A percentile compares a stretch with the other conserved stretches of the same genome.
Evolutionary conservation across 1,140 invertebrate species (phyloP).

Genomic region (Drosophila bipectinata): DNA sequence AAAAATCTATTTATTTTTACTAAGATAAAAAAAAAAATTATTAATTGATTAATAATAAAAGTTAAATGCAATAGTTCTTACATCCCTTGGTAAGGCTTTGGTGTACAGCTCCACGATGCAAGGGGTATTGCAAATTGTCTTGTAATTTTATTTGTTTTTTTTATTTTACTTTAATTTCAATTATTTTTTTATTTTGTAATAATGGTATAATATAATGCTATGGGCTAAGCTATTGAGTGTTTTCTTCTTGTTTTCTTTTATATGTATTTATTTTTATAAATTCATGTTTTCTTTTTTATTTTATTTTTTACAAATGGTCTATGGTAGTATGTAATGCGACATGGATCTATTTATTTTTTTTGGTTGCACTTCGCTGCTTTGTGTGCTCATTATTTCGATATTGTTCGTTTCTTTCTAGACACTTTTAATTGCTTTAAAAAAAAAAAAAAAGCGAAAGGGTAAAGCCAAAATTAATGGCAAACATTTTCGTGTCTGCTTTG

Average conservation of each 20-base stretch:
- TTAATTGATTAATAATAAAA: too few species aligned
- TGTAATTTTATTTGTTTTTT: slow-evolving; percentile 60
- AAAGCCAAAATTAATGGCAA: not conserved
- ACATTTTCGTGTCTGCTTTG: not conserved
- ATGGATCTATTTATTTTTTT: too few species aligned
- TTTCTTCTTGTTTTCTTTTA: slow-evolving; percentile 17
- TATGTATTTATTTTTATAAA: slow-evolving; percentile 29
- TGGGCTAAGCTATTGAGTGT: too few species aligned
- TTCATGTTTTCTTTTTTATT: slow-evolving; percentile 24
- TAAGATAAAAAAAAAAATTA: too few species aligned
- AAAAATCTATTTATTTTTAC: too few species aligned
- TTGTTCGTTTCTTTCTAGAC: slow-evolving; percentile 41
- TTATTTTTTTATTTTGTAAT: slow-evolving; percentile 3
- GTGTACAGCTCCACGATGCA: too few species aligned
- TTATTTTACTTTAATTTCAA: slow-evolving; percentile 59
- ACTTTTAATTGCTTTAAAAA: slow-evolving; percentile 55
- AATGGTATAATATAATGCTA: too few species aligned
- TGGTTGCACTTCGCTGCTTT: slow-evolving; percentile 42
- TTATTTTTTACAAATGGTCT: slow-evolving; percentile 3
- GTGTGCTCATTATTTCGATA: slow-evolving; percentile 72
- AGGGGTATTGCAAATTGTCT: too few species aligned
- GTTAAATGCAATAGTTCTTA: too few species aligned
- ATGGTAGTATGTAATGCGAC: too few species aligned
- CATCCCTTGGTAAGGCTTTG: too few species aligned
- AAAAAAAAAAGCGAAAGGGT: slow-evolving; percentile 5